These are phyloP conservation scores for Nomia melanderi DNA, from an alignment of 1,140 invertebrate genomes.

Conservation along the genomic window DNA sequence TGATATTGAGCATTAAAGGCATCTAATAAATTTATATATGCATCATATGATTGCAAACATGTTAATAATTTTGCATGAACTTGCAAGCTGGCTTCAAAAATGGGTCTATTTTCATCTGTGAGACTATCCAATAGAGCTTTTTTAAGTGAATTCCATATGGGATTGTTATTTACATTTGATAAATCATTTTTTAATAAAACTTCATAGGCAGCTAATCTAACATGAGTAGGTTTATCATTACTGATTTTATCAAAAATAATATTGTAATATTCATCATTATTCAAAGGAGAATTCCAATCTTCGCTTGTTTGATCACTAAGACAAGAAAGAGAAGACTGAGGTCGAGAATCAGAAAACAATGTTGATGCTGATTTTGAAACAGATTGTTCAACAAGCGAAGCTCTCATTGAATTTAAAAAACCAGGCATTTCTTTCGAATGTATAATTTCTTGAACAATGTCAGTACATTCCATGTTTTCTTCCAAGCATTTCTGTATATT, in stretches of 20 bases:
- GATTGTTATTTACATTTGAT: constrained; percentile 58
- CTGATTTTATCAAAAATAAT: constrained; percentile 72
- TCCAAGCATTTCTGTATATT: constrained; percentile 67
- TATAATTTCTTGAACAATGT: constrained; percentile 70
- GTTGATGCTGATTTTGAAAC: constrained; percentile 40
- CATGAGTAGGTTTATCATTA: constrained; percentile 74
- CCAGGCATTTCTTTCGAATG: constrained; percentile 71
- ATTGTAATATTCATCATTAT: constrained; percentile 56
- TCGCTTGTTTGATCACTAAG: constrained; percentile 70
- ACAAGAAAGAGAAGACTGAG: constrained; percentile 68
- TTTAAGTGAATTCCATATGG: constrained; percentile 71
- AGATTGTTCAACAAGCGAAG: constrained; percentile 60
- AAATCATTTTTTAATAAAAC: constrained; percentile 72
- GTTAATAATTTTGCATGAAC: constrained; percentile 73
- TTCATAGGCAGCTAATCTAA: constrained; percentile 76
- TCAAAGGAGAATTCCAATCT: constrained; percentile 70
- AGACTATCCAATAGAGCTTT: constrained; percentile 70
- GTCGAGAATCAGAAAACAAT: constrained; percentile 39
- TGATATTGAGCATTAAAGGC: constrained; percentile 70
- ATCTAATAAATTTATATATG: constrained; percentile 70
- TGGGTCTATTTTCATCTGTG: constrained; percentile 71
- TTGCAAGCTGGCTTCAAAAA: constrained; percentile 77
- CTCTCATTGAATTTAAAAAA: constrained; percentile 65
- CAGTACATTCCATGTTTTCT: constrained; percentile 55
- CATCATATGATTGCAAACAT: constrained; percentile 61